phyloP scores from a whole-genome alignment of 2,113 vertebrate species.

The Sclerurus mexicanus region DNA sequence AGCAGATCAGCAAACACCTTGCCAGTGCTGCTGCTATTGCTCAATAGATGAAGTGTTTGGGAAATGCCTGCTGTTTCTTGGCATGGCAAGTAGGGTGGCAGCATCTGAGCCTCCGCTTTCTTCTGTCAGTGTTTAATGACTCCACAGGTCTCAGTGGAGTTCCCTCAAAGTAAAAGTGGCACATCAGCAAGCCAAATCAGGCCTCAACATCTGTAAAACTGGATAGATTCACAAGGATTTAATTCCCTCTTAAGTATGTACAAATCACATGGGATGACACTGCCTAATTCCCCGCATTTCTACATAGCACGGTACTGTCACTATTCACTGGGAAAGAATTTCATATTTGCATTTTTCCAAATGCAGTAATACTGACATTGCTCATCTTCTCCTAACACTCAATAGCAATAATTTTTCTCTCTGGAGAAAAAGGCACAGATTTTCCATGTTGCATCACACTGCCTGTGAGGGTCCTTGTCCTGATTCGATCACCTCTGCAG shows the following conservation, averaged over 20 bases:
- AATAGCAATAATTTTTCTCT: background rate
- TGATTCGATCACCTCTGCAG: background rate
- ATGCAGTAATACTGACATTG: background rate
- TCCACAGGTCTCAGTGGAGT: slow-evolving; percentile 13
- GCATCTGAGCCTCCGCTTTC: background rate
- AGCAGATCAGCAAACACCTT: background rate
- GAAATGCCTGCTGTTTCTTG: slow-evolving; percentile 9
- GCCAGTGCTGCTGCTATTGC: background rate
- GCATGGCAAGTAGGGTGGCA: background rate
- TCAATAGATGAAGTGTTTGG: background rate
- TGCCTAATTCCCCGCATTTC: slow-evolving; percentile 38
- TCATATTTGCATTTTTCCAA: slow-evolving; percentile 45
- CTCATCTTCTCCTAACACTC: slow-evolving; percentile 4
- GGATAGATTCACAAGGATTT: slow-evolving; percentile 31
- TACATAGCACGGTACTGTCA: background rate
- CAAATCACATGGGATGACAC: slow-evolving; percentile 46
- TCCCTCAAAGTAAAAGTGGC: slow-evolving; percentile 1
- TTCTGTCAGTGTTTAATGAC: slow-evolving; percentile 2
- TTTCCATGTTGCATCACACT: background rate
- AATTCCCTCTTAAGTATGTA: slow-evolving; percentile 11
- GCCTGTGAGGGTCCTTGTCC: background rate
- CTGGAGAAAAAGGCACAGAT: background rate
- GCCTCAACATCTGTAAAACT: slow-evolving; percentile 19
- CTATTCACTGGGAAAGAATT: slow-evolving; percentile 55
- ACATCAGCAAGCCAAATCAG: background rate